Evolutionary conservation across 2,888 invertebrate genomes (phyloP).

Genomic region (Boloria euphrosyne): DNA sequence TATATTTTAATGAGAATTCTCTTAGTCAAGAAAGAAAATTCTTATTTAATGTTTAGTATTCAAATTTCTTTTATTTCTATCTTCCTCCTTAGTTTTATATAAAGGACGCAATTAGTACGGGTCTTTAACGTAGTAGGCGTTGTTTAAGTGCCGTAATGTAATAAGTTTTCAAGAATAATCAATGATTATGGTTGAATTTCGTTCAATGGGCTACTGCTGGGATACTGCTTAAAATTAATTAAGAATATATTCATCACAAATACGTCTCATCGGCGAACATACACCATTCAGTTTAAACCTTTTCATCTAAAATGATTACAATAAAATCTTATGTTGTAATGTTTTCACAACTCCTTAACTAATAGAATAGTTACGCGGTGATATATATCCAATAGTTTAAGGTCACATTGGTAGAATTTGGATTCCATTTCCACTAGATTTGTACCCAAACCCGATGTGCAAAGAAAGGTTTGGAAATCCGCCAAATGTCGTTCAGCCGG

Average conservation of each 20-base stretch:
- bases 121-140: constrained; percentile 15
- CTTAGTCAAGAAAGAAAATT: too few relatives aligned
- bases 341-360: constrained; percentile 8
- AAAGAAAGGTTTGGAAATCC: constrained; percentile 58
- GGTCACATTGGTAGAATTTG: constrained; percentile 40
- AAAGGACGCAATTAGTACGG: constrained; percentile 18
- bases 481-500: constrained; percentile 68
- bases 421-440: constrained; percentile 58
- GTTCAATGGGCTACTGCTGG: too few relatives aligned
- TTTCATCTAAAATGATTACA: too few relatives aligned
- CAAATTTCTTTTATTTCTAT: constrained; percentile 1
- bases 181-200: too few relatives aligned
- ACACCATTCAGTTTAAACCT: too few relatives aligned
- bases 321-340: neutral
- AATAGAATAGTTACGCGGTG: constrained; percentile 8
- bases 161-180: too few relatives aligned
- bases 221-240: too few relatives aligned
- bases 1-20: neutral
- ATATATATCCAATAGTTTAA: constrained; percentile 29
- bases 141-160: constrained; percentile 2
- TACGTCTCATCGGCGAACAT: too few relatives aligned
- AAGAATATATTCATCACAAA: too few relatives aligned
- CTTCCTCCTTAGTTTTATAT: neutral
- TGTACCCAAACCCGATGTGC: constrained; percentile 58
- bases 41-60: neutral